Conservation (phyloP, 2,797 vertebrate genomes). For the Avahi laniger region DNA sequence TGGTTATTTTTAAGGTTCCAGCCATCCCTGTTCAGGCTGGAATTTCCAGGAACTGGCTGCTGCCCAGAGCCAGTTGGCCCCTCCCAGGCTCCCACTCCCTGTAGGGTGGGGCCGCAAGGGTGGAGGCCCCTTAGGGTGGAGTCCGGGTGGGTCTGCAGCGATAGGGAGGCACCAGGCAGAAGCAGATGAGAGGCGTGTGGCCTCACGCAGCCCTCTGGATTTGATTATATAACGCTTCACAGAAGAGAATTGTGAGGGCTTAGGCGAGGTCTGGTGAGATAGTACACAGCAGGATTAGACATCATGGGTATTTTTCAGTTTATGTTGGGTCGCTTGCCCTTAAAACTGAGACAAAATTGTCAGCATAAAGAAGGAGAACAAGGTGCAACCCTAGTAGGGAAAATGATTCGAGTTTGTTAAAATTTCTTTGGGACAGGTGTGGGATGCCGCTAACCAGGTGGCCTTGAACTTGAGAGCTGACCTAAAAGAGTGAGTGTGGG, state of each 20-base stretch:
- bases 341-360: conserved; percentile 9
- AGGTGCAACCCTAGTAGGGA: conserved; percentile 30
- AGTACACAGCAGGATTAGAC: conserved; percentile 12
- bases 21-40: conserved; percentile 58
- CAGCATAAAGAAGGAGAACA: conserved; percentile 23
- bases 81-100: conserved; percentile 69
- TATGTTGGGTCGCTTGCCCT: conserved; percentile 13
- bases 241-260: conserved; percentile 12
- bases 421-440: conserved; percentile 35
- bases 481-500: neutral
- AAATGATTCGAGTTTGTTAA: neutral
- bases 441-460: neutral
- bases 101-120: conserved; percentile 74
- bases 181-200: conserved; percentile 24
- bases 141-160: conserved; percentile 63
- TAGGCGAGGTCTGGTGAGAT: neutral
- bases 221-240: conserved; percentile 75
- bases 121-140: conserved; percentile 70
- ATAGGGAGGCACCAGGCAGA: conserved; percentile 49
- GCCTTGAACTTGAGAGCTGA: conserved; percentile 14
- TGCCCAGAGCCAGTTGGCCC: conserved; percentile 45
- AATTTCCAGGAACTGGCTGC: conserved; percentile 78
- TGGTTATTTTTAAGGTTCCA: conserved; percentile 71
- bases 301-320: neutral
- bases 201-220: conserved; percentile 69